Evolutionary conservation across 1,140 invertebrate genomes (phyloP).

Genomic region (Gonioctena quinquepunctata): DNA sequence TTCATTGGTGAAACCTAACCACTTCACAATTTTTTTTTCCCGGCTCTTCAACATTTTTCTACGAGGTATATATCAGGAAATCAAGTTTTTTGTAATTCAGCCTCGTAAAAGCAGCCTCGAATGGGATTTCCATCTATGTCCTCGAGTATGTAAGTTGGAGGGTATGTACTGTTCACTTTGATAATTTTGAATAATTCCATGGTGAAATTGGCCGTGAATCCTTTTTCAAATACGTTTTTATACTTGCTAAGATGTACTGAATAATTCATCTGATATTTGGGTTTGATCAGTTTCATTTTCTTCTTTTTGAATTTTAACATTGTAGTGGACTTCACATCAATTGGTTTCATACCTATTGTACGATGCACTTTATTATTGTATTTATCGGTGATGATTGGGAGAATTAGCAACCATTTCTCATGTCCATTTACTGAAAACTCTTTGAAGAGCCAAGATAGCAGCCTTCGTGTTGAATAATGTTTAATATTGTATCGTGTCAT

Average conservation of each 20-base stretch:
- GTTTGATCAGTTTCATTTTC: slow-evolving; percentile 21
- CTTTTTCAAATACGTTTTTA: slow-evolving; percentile 53
- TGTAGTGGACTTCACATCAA: slow-evolving; percentile 34
- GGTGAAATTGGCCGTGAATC: slow-evolving; percentile 54
- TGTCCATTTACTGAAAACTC: slow-evolving; percentile 49
- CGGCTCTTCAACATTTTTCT: slow-evolving; percentile 45
- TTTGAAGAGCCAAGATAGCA: slow-evolving; percentile 45
- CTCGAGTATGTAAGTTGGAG: slow-evolving; percentile 47
- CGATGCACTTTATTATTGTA: slow-evolving; percentile 51
- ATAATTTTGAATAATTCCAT: slow-evolving; percentile 54
- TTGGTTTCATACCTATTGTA: slow-evolving; percentile 47
- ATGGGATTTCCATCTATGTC: slow-evolving; percentile 45
- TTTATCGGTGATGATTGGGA: slow-evolving; percentile 39
- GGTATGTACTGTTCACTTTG: slow-evolving; percentile 46
- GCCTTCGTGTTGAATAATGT: slow-evolving; percentile 1
- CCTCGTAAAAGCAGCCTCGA: slow-evolving; percentile 51
- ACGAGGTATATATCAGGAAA: slow-evolving; percentile 49
- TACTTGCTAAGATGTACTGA: slow-evolving; percentile 52
- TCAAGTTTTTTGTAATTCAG: slow-evolving; percentile 46
- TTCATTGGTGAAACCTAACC: slow-evolving; percentile 44
- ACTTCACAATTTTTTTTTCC: slow-evolving; percentile 51
- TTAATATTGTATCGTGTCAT: background rate
- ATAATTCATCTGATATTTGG: slow-evolving; percentile 48
- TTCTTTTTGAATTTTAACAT: slow-evolving; percentile 29
- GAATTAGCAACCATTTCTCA: slow-evolving; percentile 43